A percentile compares a stretch with the other conserved stretches of the same genome.
These are phyloP conservation scores for Argynnis bischoffii DNA, from an alignment of 2,888 invertebrate species.

Conservation along the genomic window DNA sequence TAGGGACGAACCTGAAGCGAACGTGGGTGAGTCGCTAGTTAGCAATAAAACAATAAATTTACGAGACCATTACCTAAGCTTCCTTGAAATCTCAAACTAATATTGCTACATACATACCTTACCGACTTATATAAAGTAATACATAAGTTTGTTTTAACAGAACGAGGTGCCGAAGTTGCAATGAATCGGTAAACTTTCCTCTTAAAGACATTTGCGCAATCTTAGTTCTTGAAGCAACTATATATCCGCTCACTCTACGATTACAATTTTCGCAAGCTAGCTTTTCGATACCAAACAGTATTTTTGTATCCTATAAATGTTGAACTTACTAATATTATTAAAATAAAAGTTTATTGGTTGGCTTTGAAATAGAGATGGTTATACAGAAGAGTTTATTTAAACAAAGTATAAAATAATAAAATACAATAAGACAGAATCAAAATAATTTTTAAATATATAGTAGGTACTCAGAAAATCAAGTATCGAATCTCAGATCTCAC, in stretches of 20 bases:
- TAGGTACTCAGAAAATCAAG: no score
- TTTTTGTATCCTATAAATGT: background rate
- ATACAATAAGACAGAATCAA: no score
- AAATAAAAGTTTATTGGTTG: no score
- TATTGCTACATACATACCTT: conserved; percentile 4
- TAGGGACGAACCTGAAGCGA: no score
- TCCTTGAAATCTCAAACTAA: conserved; percentile 4
- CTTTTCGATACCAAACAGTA: conserved; percentile 10
- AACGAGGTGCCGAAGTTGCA: conserved; percentile 50
- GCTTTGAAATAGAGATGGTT: no score
- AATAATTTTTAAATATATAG: no score
- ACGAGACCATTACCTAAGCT: background rate
- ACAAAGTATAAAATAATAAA: no score
- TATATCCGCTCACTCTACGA: conserved; percentile 19
- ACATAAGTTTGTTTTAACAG: conserved; percentile 36
- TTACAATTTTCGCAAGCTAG: conserved; percentile 14
- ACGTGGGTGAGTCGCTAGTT: no score
- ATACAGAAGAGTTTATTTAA: no score
- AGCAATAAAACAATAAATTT: background rate
- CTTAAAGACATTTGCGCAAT: conserved; percentile 51
- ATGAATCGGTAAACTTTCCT: conserved; percentile 57
- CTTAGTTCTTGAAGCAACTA: conserved; percentile 39
- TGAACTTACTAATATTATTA: background rate
- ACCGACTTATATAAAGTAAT: conserved; percentile 35
- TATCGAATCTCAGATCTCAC: no score